Conservation (phyloP, 2,113 vertebrate species). For the Phoxinus phoxinus region DNA sequence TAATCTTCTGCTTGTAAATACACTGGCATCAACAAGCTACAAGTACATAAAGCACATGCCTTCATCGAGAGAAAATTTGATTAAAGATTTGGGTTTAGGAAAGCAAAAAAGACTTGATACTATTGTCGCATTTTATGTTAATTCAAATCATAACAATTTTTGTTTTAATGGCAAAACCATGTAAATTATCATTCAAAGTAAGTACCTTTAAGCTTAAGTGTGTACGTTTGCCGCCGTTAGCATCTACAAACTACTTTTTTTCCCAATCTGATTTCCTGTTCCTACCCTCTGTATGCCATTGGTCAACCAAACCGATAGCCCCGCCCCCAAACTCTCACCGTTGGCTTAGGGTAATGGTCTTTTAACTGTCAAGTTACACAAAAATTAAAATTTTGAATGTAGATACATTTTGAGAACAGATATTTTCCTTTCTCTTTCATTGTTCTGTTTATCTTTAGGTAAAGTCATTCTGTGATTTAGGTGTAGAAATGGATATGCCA, state of each 20-base stretch:
- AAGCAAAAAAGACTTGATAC: neutral
- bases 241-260: neutral
- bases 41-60: conserved; percentile 18
- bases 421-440: conserved; percentile 14
- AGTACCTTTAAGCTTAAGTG: too few relatives aligned
- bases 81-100: neutral
- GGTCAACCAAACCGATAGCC: neutral
- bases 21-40: conserved; percentile 32
- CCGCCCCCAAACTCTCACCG: neutral
- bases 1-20: conserved; percentile 58
- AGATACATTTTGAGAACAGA: neutral
- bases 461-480: conserved; percentile 64
- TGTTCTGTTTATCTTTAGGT: conserved; percentile 67
- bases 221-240: too few relatives aligned
- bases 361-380: neutral
- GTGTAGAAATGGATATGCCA: conserved; percentile 72
- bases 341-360: neutral
- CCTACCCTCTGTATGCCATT: neutral
- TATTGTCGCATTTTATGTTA: neutral
- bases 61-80: conserved; percentile 10
- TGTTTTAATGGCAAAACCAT: neutral
- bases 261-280: neutral
- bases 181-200: too few relatives aligned
- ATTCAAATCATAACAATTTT: neutral
- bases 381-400: neutral